Evolutionary conservation across 2,797 vertebrate genomes (phyloP).

Genomic region (Macropus fuliginosus): DNA sequence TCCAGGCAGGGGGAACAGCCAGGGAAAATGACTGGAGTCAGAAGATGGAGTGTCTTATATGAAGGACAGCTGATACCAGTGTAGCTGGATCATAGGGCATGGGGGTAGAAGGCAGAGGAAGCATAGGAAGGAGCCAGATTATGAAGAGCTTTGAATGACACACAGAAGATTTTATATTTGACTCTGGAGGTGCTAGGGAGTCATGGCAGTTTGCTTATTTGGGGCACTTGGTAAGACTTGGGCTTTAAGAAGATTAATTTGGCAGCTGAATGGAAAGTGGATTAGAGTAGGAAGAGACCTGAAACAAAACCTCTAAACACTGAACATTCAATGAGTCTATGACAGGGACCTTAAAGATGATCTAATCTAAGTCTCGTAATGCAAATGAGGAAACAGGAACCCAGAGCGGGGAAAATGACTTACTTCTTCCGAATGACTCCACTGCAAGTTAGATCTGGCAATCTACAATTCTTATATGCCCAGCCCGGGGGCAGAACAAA

Average conservation of each 20-base stretch:
- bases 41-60: not conserved
- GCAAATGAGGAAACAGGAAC: not conserved
- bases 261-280: not conserved
- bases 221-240: not conserved
- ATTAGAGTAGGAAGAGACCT: not conserved
- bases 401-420: not conserved
- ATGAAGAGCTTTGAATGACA: not conserved
- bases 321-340: not conserved
- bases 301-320: not conserved
- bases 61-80: not conserved
- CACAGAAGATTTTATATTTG: not conserved
- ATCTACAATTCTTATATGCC: not conserved
- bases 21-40: not conserved
- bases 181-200: not conserved
- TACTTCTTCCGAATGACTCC: not conserved
- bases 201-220: not conserved
- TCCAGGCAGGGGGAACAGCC: not conserved
- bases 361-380: not conserved
- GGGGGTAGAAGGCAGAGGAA: not conserved
- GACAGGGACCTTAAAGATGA: not conserved
- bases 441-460: not conserved
- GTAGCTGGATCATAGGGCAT: not conserved
- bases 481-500: not conserved
- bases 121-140: not conserved
- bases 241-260: not conserved